Evolutionary conservation across 2,797 vertebrate species (phyloP), one percentile per base, ranked within the genome.

Genomic region (Oreortyx pictus): DNA sequence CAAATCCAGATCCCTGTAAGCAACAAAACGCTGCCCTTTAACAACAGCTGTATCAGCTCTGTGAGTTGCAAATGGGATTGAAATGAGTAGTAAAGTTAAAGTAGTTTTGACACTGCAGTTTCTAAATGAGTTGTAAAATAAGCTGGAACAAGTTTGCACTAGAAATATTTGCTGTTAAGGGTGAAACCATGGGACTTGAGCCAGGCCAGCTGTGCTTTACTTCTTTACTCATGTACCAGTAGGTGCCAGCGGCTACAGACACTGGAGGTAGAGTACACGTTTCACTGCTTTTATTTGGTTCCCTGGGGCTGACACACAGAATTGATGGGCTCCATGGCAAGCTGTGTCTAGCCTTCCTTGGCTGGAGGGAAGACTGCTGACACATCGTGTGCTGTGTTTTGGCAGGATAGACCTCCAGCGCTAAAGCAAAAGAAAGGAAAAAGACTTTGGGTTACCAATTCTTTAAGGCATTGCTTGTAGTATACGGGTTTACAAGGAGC

Each of bases 91-190:
- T 71, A 62, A 86, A 93, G 92, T 83, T 81, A 75, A 62, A 88
- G 35, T 65, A 76, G 67, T 52, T 95, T 94, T 87, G 92, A 91
- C 73, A 85, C 6, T 44, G 39, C 60, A 59, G 60, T 73, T 91
- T 93, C 67, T 88, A 92, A 94, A 88, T 68, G 52, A 82, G 50
- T 81, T 90, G 70, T 70, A 90, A 93, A 96, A 88, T 92, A 94
- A 90, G 59, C 67, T 76, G 54, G 43, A 57, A 87, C 72, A 82
- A 87, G 84, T 85, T 64, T 89, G 44, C 77, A 75, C 0, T 13
- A 83, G 76, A 81, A 96, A 81, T 66, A 74, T 70, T 93, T 86
- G 59, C 54, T 77, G 23, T 73, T 60, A 82, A 15, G 37, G 33
- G 31, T 66, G 86, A 92, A 92, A 79, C 44, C 37, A 61, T 4